phyloP scores from a whole-genome alignment of 2,888 invertebrate genomes.

The Synanthedon vespiformis region DNA sequence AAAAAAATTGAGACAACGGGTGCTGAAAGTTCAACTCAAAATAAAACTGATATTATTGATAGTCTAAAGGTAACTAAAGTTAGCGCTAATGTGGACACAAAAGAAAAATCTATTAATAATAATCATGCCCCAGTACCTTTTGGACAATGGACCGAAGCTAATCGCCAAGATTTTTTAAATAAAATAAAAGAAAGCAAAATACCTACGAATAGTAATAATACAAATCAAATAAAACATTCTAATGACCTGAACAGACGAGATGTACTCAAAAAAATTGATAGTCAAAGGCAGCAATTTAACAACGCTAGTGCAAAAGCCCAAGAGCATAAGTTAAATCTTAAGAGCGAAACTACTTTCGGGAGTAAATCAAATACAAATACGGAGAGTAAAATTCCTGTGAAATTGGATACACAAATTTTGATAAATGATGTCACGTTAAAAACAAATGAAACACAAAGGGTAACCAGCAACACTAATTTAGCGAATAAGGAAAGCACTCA shows the following conservation, averaged over 20 bases:
- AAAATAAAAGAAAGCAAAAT: conserved; percentile 53
- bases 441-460: conserved; percentile 1
- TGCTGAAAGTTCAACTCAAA: neutral
- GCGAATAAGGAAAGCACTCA: conserved; percentile 22
- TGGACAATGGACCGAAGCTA: conserved; percentile 60
- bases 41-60: conserved; percentile 3
- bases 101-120: conserved; percentile 31
- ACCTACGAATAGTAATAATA: conserved; percentile 31
- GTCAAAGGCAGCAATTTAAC: conserved; percentile 39
- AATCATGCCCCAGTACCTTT: conserved; percentile 53
- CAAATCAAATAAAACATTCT: conserved; percentile 56
- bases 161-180: conserved; percentile 55
- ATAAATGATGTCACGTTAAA: conserved; percentile 9
- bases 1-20: conserved; percentile 1
- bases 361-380: conserved; percentile 16
- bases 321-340: conserved; percentile 30
- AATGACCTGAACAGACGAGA: conserved; percentile 60
- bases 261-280: conserved; percentile 55
- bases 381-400: conserved; percentile 16
- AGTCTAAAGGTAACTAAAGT: conserved; percentile 12
- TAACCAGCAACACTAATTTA: conserved; percentile 3
- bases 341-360: conserved; percentile 40
- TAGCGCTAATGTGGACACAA: conserved; percentile 6
- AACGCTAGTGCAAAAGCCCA: conserved; percentile 34
- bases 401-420: conserved; percentile 13